A percentile compares a stretch with the other conserved stretches of the same genome.
phyloP scores from a whole-genome alignment of 1,140 invertebrate species.

The Drosophila murphyi region DNA sequence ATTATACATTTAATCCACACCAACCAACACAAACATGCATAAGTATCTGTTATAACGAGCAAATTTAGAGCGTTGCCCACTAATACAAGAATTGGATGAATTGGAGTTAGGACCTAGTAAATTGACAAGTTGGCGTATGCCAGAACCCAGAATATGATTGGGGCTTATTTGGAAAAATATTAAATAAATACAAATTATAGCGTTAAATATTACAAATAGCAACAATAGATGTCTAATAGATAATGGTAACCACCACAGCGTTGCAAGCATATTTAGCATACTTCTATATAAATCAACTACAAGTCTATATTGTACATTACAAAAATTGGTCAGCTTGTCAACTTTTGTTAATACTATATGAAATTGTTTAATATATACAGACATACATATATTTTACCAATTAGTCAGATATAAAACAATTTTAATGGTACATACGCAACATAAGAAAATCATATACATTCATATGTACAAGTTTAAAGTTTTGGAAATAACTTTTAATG shows the following conservation, averaged over 20 bases:
- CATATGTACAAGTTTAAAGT: conserved; percentile 3
- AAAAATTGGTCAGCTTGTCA: conserved; percentile 75
- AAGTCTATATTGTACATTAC: conserved; percentile 69
- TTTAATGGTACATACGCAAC: conserved; percentile 55
- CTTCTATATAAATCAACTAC: conserved; percentile 52
- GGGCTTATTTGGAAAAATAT: conserved; percentile 43
- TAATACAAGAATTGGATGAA: conserved; percentile 33
- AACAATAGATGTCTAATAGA: conserved; percentile 75
- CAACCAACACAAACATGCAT: conserved; percentile 26
- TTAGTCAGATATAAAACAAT: conserved; percentile 62
- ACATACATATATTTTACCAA: conserved; percentile 66
- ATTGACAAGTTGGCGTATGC: conserved; percentile 49
- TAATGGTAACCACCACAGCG: conserved; percentile 59
- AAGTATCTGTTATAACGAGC: conserved; percentile 61
- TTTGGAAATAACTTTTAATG: neutral
- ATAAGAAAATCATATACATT: conserved; percentile 26
- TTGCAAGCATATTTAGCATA: conserved; percentile 67
- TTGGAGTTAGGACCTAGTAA: conserved; percentile 50
- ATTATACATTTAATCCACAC: conserved; percentile 59
- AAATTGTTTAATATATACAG: conserved; percentile 64
- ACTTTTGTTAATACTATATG: conserved; percentile 67
- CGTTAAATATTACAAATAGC: conserved; percentile 47
- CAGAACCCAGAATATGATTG: conserved; percentile 12
- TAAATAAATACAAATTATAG: conserved; percentile 61
- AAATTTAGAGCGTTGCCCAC: conserved; percentile 63